Conservation (phyloP, 2,888 invertebrate species). For the Drosophila mercatorum region DNA sequence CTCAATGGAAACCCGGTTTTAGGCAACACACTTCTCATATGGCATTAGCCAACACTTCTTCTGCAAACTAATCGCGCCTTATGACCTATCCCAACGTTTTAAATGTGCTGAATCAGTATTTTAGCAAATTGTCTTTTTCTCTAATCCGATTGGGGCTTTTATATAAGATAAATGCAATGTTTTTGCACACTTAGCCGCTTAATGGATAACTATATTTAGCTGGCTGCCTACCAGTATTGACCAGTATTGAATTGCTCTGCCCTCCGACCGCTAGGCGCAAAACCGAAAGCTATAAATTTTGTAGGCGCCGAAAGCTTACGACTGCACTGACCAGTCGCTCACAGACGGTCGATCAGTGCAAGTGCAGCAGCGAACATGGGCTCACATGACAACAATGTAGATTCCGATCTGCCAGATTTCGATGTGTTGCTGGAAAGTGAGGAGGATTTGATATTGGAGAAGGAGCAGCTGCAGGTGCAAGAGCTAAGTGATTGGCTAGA, state of each 20-base stretch:
- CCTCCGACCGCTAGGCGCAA: constrained; percentile 5
- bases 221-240: constrained; percentile 36
- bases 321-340: constrained; percentile 40
- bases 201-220: constrained; percentile 55
- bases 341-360: constrained; percentile 42
- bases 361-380: constrained; percentile 41
- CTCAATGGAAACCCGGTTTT: background rate
- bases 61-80: background rate
- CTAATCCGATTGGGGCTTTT: constrained; percentile 38
- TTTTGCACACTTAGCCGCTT: constrained; percentile 42
- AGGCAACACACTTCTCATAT: background rate
- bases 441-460: constrained; percentile 50
- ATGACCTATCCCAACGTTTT: constrained; percentile 46
- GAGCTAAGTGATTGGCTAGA: constrained; percentile 82
- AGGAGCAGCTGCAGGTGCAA: constrained; percentile 63
- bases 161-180: constrained; percentile 25
- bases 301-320: constrained; percentile 37
- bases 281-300: constrained; percentile 39
- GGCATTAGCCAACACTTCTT: constrained; percentile 27
- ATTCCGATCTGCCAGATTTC: constrained; percentile 17
- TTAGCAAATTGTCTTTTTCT: constrained; percentile 26
- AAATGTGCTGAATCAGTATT: constrained; percentile 41
- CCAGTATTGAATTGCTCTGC: constrained; percentile 33
- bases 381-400: constrained; percentile 30
- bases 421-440: constrained; percentile 30